These are phyloP conservation scores for Cirrhinus mrigala DNA, from an alignment of 2,797 vertebrate species.

Conservation along the genomic window DNA sequence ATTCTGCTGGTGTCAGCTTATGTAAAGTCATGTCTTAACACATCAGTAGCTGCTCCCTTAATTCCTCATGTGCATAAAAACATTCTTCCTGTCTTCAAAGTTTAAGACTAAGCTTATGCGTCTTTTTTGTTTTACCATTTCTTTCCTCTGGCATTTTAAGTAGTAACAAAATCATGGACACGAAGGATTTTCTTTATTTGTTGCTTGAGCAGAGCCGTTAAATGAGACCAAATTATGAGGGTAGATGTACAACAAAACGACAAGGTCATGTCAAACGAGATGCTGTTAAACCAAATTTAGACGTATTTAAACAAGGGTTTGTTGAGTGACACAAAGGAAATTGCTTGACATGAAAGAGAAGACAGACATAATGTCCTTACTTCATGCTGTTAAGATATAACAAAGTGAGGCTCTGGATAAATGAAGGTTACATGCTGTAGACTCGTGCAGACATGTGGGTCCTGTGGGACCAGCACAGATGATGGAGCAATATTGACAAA, in stretches of 20 bases:
- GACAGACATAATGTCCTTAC: slow-evolving; percentile 20
- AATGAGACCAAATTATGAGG: slow-evolving; percentile 61
- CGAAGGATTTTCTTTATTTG: slow-evolving; percentile 51
- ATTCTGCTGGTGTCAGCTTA: slow-evolving; percentile 45
- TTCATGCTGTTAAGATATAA: slow-evolving; percentile 51
- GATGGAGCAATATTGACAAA: slow-evolving; percentile 7
- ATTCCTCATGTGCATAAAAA: slow-evolving; percentile 34
- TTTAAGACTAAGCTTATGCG: slow-evolving; percentile 34
- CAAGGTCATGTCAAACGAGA: slow-evolving; percentile 40
- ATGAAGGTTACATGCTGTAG: slow-evolving; percentile 44
- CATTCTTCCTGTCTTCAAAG: slow-evolving; percentile 15
- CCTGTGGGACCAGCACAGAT: slow-evolving; percentile 46
- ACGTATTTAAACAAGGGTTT: slow-evolving; percentile 35
- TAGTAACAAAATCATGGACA: slow-evolving; percentile 43
- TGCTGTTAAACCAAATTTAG: slow-evolving; percentile 47
- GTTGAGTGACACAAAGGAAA: slow-evolving; percentile 57
- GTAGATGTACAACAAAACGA: slow-evolving; percentile 52
- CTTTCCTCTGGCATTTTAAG: slow-evolving; percentile 30
- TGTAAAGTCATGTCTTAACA: slow-evolving; percentile 69
- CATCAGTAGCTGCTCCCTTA: slow-evolving; percentile 62
- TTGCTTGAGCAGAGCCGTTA: slow-evolving; percentile 28
- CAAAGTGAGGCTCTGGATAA: slow-evolving; percentile 50
- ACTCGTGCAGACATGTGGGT: slow-evolving; percentile 24
- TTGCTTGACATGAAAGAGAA: slow-evolving; percentile 47
- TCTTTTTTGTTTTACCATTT: slow-evolving; percentile 21